Base-by-base conservation (phyloP, 2,797 vertebrate genomes). In the Eulemur rubriventer region DNA sequence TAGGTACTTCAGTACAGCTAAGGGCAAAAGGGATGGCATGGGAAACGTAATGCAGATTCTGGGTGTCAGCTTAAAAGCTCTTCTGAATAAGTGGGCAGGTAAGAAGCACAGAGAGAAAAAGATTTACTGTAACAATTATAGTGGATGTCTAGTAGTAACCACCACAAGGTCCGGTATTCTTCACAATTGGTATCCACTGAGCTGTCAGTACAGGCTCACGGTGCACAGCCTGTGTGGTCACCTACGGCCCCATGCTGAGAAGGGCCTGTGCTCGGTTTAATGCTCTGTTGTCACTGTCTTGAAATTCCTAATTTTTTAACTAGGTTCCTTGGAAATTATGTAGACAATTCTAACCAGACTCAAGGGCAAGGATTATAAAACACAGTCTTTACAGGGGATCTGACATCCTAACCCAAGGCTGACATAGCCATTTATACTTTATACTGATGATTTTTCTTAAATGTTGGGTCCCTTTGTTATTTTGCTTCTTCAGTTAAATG, bases 101-200 rank as follows among this genome's bases (percentile, higher is more conserved):
- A 92, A 88, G 59, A 91, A 43, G 20, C 63, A 69, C 30, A 88
- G n/a, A 78, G n/a, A 88, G 46, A 65, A 94, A 80, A 80, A 65
- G 13, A 63, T 7, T 24, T 88, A 80, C 52, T 43, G 2, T 57
- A 24, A 24, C 8, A 59, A 76, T 73, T 94, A 79, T 57, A 92
- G 43, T 22, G 89, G 20, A 35, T 50, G 24, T 35, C 52, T 94
- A 76, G 65, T 63, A 89, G 72, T 59, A 78, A 82, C n/a, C 12
- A 72, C 14, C 20, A 28, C 38, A 4, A 76, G 33, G 33, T n/a
- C 76, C 35, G 33, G 0, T 17, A 67, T 20, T 76, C 26, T 46
- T 81, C 38, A 55, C 14, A 33, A 28, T 52, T 20, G 28, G 4
- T 48, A 16, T 78, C 30, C 46, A 35, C 2, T 9, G 4, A 70